Evolutionary conservation across 2,113 vertebrate genomes (phyloP).

Genomic region (Accipiter cooperii): DNA sequence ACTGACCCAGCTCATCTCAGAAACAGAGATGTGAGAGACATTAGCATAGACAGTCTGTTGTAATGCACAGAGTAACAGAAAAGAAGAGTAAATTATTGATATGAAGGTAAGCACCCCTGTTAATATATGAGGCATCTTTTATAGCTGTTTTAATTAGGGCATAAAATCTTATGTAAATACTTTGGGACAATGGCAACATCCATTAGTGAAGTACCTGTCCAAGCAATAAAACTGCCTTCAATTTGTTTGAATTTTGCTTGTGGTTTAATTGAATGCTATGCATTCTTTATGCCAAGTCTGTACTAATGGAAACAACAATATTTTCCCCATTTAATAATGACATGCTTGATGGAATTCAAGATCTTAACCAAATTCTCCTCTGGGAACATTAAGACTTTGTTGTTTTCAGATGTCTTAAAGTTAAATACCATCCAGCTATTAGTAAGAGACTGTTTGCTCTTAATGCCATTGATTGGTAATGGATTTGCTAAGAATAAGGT

Average conservation of each 20-base stretch:
- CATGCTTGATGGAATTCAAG: conserved; percentile 13
- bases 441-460: not conserved
- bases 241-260: not conserved
- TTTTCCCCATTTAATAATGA: conserved; percentile 36
- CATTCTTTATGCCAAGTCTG: not conserved
- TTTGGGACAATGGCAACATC: not conserved
- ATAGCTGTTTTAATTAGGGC: conserved; percentile 1
- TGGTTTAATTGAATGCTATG: conserved; percentile 26
- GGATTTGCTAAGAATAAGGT: not conserved
- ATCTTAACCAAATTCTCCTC: conserved; percentile 22
- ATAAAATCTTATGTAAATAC: conserved; percentile 12
- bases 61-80: not conserved
- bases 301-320: conserved; percentile 33
- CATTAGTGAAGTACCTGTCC: not conserved
- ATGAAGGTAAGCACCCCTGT: not conserved
- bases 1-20: not conserved
- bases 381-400: conserved; percentile 15
- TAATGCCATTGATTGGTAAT: conserved; percentile 13
- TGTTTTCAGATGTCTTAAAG: conserved; percentile 7
- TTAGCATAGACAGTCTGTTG: not conserved
- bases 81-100: not conserved
- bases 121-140: not conserved
- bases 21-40: not conserved
- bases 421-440: conserved; percentile 28
- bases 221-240: not conserved